Evolutionary conservation across 2,113 vertebrate species (phyloP).

Genomic region (Pseudopipra pipra): DNA sequence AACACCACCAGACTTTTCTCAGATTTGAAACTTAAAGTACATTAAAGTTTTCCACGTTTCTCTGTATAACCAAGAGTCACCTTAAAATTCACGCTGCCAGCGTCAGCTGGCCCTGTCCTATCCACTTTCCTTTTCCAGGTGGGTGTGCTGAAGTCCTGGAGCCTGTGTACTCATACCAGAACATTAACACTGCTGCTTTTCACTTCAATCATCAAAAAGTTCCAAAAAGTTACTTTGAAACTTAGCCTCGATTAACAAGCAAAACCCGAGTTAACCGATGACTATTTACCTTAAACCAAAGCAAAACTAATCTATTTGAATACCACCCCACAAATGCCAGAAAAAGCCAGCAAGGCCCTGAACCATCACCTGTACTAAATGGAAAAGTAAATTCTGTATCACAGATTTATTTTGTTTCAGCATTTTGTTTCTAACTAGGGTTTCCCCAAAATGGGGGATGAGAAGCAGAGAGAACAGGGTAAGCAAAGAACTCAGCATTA

Average conservation of each 20-base stretch:
- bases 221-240: constrained; percentile 63
- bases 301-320: constrained; percentile 42
- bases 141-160: constrained; percentile 32
- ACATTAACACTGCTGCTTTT: constrained; percentile 69
- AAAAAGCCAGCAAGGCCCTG: constrained; percentile 53
- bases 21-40: not conserved
- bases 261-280: constrained; percentile 28
- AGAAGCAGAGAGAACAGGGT: not conserved
- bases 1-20: not conserved
- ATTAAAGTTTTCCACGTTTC: not conserved
- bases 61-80: not conserved
- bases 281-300: constrained; percentile 52
- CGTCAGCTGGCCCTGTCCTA: not conserved
- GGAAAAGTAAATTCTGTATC: constrained; percentile 59
- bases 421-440: constrained; percentile 36
- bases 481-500: not conserved
- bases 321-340: constrained; percentile 9
- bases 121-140: constrained; percentile 5
- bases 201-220: constrained; percentile 50
- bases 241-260: constrained; percentile 59
- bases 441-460: not conserved
- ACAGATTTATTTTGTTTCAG: not conserved
- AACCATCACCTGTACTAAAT: constrained; percentile 58
- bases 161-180: constrained; percentile 52
- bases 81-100: not conserved